Conservation (phyloP, 2,113 vertebrate species). For the Puffinus mauretanicus region DNA sequence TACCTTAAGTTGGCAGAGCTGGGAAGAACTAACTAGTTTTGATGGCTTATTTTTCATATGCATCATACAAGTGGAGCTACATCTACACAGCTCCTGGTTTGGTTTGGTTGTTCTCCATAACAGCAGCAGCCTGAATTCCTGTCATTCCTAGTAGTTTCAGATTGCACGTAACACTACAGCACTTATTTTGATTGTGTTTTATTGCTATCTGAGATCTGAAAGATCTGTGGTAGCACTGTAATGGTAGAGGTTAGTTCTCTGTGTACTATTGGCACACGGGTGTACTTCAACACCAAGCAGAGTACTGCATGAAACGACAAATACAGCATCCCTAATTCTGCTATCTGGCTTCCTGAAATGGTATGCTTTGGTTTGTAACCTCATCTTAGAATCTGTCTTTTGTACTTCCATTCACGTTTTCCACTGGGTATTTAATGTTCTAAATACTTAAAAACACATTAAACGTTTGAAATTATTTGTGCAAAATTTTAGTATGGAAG, state of each 20-base stretch:
- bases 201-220: not conserved
- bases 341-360: not conserved
- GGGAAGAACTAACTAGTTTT: not conserved
- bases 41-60: not conserved
- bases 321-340: not conserved
- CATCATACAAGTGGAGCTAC: not conserved
- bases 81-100: accelerated
- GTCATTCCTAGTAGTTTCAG: not conserved
- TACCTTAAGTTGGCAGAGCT: not conserved
- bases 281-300: not conserved
- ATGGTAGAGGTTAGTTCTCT: not conserved
- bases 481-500: not conserved
- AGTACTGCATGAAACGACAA: not conserved
- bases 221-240: not conserved
- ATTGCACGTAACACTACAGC: not conserved
- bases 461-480: not conserved
- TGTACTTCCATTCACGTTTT: not conserved
- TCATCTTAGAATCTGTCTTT: not conserved
- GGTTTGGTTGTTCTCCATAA: not conserved
- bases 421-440: not conserved
- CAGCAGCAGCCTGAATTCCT: not conserved
- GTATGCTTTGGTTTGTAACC: not conserved
- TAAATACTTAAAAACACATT: not conserved
- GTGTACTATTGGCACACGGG: accelerated
- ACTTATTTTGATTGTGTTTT: not conserved